phyloP scores from a whole-genome alignment of 1,140 invertebrate genomes.

The Neodiprion pinetum region DNA sequence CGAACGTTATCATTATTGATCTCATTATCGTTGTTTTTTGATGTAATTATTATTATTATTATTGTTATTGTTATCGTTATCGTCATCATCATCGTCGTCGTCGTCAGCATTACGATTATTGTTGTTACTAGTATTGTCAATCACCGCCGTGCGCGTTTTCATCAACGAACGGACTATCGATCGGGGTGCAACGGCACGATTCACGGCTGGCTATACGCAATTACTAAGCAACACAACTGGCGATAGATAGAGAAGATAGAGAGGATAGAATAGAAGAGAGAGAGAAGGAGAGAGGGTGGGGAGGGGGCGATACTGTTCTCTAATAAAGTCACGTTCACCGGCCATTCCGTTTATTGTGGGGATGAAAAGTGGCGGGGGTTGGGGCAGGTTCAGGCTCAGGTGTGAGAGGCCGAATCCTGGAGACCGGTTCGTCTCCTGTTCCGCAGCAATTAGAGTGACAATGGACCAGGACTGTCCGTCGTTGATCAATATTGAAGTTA shows the following conservation, averaged over 20 bases:
- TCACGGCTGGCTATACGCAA: too few species aligned
- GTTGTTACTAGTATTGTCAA: too few species aligned
- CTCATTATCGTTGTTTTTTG: too few species aligned
- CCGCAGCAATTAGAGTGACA: background rate
- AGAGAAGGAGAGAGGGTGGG: constrained; percentile 6
- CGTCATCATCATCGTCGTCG: too few species aligned
- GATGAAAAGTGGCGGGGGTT: background rate
- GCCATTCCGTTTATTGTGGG: constrained; percentile 14
- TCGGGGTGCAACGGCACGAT: too few species aligned
- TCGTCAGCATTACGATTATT: too few species aligned
- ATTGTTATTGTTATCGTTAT: too few species aligned
- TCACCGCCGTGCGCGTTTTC: too few species aligned
- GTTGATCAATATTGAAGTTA: background rate
- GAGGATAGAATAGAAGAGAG: constrained; percentile 4
- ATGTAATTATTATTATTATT: too few species aligned
- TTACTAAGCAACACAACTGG: background rate
- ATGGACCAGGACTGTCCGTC: too few species aligned
- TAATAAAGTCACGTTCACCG: constrained; percentile 19
- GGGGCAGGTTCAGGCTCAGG: background rate
- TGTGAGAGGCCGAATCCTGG: background rate
- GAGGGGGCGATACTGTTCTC: constrained; percentile 8
- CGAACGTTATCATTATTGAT: too few species aligned
- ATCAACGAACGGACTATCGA: too few species aligned
- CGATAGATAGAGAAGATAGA: constrained; percentile 12
- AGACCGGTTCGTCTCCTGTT: background rate